These are phyloP conservation scores for Perizoma affinitatum DNA, from an alignment of 2,888 invertebrate species.

Conservation along the genomic window DNA sequence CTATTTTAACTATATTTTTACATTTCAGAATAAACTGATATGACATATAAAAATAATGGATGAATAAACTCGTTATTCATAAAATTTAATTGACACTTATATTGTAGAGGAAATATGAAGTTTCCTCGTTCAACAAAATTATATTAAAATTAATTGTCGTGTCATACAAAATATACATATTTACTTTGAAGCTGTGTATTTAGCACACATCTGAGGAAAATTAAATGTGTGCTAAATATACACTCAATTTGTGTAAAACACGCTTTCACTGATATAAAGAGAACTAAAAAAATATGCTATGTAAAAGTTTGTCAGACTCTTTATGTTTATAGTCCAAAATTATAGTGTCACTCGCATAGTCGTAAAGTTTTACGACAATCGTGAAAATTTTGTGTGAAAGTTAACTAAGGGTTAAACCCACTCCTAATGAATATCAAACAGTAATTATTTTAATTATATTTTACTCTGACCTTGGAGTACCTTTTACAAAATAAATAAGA, in stretches of 20 bases:
- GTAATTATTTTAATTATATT: neutral
- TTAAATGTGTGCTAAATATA: neutral
- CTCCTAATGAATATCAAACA: conserved; percentile 13
- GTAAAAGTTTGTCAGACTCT: neutral
- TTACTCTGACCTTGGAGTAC: neutral
- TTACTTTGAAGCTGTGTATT: neutral
- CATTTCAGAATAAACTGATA: too few relatives aligned
- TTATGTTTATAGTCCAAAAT: conserved; percentile 15
- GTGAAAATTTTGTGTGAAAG: conserved; percentile 16
- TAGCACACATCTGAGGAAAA: too few relatives aligned
- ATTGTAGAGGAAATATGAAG: too few relatives aligned
- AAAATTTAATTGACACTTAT: too few relatives aligned
- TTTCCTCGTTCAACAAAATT: too few relatives aligned
- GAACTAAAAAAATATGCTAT: neutral
- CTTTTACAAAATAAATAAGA: neutral
- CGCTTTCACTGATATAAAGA: neutral
- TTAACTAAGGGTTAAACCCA: conserved; percentile 2
- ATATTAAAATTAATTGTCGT: neutral
- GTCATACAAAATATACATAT: neutral
- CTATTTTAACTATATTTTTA: too few relatives aligned
- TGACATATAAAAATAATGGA: too few relatives aligned
- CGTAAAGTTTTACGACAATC: conserved; percentile 15
- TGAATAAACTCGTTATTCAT: too few relatives aligned
- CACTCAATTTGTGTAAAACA: neutral
- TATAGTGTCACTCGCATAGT: conserved; percentile 21